These are phyloP conservation scores for Ennomos quercinarius DNA, from an alignment of 2,888 invertebrate genomes.

Conservation along the genomic window DNA sequence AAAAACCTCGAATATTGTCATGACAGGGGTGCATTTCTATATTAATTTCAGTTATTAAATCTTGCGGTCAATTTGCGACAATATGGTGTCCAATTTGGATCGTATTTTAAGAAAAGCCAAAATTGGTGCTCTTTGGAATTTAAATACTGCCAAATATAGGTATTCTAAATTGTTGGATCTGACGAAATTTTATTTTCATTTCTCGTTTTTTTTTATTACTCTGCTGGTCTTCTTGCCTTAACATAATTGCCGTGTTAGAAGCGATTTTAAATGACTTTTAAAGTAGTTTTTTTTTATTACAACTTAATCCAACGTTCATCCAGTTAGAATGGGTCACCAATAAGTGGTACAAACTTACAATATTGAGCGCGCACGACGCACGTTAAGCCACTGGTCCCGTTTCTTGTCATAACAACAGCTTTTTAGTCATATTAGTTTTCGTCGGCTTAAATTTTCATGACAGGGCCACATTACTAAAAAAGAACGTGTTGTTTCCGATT, in stretches of 20 bases:
- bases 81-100: conserved; percentile 11
- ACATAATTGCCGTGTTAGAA: neutral
- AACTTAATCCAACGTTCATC: neutral
- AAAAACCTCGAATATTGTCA: neutral
- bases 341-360: too few relatives aligned
- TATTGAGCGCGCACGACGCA: too few relatives aligned
- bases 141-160: conserved; percentile 26
- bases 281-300: neutral
- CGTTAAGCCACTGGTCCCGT: too few relatives aligned
- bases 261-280: conserved; percentile 4
- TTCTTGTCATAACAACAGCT: too few relatives aligned
- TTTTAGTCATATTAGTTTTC: too few relatives aligned
- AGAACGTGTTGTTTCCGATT: too few relatives aligned
- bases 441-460: too few relatives aligned
- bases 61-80: conserved; percentile 14
- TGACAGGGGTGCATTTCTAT: conserved; percentile 18
- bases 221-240: conserved; percentile 25
- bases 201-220: neutral
- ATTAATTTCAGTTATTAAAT: conserved; percentile 13
- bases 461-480: too few relatives aligned
- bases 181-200: conserved; percentile 5
- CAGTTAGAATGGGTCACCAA: too few relatives aligned
- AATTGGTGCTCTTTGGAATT: conserved; percentile 28
- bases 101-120: conserved; percentile 25
- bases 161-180: conserved; percentile 13